Conservation (phyloP, 23 tunicate genomes). For the Phallusia fumigata region DNA sequence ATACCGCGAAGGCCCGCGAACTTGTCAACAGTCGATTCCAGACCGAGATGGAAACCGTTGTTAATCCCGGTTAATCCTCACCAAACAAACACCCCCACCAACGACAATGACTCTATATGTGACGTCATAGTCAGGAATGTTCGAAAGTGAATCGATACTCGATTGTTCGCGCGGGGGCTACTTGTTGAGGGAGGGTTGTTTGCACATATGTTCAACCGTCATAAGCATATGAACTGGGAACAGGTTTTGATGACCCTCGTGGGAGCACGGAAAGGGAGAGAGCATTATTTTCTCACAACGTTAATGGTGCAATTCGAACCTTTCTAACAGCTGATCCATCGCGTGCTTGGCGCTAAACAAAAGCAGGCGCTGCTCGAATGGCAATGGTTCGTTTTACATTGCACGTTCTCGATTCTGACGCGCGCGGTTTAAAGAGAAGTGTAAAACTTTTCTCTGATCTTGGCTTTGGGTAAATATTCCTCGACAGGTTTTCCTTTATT, state of each 20-base stretch:
- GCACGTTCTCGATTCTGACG: not conserved
- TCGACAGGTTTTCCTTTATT: too few relatives aligned
- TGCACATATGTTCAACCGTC: not conserved
- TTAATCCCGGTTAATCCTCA: constrained; percentile 54
- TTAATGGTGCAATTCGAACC: not conserved
- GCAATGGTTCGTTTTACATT: not conserved
- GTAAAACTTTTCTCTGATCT: too few relatives aligned
- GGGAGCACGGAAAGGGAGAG: not conserved
- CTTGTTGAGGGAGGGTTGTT: not conserved
- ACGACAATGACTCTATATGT: not conserved
- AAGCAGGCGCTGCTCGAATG: not conserved
- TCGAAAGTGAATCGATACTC: constrained; percentile 7
- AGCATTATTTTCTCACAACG: not conserved
- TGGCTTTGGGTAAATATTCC: too few relatives aligned
- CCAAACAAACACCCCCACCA: constrained; percentile 14
- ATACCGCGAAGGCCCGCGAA: not conserved
- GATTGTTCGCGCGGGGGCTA: not conserved
- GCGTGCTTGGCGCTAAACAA: not conserved
- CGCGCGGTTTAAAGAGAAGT: not conserved
- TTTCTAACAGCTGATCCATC: not conserved
- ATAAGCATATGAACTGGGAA: not conserved
- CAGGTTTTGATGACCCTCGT: not conserved
- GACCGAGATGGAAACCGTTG: constrained; percentile 35
- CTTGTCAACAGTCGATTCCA: not conserved
- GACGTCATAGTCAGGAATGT: constrained; percentile 26